phyloP scores from a whole-genome alignment of 2,888 invertebrate genomes.

The Disparrhopalites patrizii region DNA sequence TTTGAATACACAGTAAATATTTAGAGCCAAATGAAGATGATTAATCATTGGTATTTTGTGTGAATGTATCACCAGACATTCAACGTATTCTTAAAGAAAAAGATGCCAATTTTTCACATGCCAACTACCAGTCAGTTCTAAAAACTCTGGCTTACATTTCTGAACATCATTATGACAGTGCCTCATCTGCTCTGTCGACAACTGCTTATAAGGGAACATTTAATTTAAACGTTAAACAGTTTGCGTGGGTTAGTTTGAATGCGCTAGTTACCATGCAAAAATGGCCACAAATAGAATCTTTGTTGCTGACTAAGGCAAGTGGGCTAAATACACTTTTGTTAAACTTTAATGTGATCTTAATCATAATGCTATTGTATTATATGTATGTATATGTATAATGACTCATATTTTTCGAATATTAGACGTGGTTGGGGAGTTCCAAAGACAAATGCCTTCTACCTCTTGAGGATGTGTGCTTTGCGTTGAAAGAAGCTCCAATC shows the following conservation, averaged over 20 bases:
- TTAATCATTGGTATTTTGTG: not conserved
- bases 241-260: constrained; percentile 67
- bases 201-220: constrained; percentile 51
- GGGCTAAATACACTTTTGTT: too few relatives aligned
- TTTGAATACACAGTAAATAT: not conserved
- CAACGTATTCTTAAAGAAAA: constrained; percentile 44
- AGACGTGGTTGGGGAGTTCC: constrained; percentile 55
- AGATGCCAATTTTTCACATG: constrained; percentile 36
- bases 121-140: constrained; percentile 40
- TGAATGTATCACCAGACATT: constrained; percentile 27
- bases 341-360: too few relatives aligned
- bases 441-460: constrained; percentile 54
- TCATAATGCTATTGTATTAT: too few relatives aligned
- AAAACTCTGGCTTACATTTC: constrained; percentile 40
- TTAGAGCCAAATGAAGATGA: too few relatives aligned
- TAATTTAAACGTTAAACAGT: constrained; percentile 58
- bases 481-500: constrained; percentile 53
- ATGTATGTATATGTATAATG: too few relatives aligned
- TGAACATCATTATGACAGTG: constrained; percentile 40
- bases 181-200: constrained; percentile 28
- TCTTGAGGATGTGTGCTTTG: constrained; percentile 54
- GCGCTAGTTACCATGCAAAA: constrained; percentile 60
- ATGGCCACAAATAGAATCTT: constrained; percentile 62
- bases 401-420: not conserved
- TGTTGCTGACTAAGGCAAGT: constrained; percentile 62